A percentile compares a stretch with the other conserved stretches of the same genome.
phyloP scores from a whole-genome alignment of 2,888 invertebrate species.

The Epirrhoe alternata region DNA sequence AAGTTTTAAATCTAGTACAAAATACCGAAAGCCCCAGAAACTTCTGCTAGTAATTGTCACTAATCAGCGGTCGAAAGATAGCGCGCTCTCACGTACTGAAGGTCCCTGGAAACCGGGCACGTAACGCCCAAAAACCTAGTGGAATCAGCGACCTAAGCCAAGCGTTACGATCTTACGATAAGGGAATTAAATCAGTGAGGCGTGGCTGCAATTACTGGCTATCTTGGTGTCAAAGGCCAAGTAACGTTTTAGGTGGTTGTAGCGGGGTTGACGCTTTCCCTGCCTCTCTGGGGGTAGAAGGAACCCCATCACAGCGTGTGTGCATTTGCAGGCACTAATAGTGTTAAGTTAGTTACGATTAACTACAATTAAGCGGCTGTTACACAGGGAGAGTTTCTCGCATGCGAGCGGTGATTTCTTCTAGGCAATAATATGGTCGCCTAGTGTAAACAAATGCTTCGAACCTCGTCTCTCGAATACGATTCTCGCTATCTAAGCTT shows the following conservation, averaged over 20 bases:
- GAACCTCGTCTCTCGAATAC: too few relatives aligned
- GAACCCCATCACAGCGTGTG: too few relatives aligned
- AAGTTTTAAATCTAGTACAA: not conserved
- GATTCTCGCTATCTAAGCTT: too few relatives aligned
- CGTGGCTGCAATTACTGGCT: slow-evolving; percentile 64
- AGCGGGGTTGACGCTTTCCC: not conserved
- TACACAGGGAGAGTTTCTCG: too few relatives aligned
- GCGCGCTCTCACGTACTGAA: slow-evolving; percentile 33
- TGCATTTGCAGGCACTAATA: too few relatives aligned
- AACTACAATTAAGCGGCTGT: too few relatives aligned
- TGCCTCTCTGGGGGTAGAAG: too few relatives aligned
- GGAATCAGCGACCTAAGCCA: slow-evolving; percentile 56
- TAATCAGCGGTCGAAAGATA: slow-evolving; percentile 22
- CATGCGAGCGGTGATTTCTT: too few relatives aligned
- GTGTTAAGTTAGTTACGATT: too few relatives aligned
- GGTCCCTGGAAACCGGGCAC: slow-evolving; percentile 35
- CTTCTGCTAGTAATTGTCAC: not conserved
- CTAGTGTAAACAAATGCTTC: too few relatives aligned
- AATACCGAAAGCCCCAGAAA: not conserved
- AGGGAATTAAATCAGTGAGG: slow-evolving; percentile 72
- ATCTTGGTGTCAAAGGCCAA: slow-evolving; percentile 32
- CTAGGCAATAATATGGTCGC: too few relatives aligned
- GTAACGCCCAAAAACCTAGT: slow-evolving; percentile 46
- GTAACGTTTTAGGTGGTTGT: not conserved
- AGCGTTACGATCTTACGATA: slow-evolving; percentile 66